Percentiles rank a stretch among this genome's conserved stretches.
Evolutionary conservation across 2,888 invertebrate species (phyloP).

Genomic region (Trichogramma evanescens): DNA sequence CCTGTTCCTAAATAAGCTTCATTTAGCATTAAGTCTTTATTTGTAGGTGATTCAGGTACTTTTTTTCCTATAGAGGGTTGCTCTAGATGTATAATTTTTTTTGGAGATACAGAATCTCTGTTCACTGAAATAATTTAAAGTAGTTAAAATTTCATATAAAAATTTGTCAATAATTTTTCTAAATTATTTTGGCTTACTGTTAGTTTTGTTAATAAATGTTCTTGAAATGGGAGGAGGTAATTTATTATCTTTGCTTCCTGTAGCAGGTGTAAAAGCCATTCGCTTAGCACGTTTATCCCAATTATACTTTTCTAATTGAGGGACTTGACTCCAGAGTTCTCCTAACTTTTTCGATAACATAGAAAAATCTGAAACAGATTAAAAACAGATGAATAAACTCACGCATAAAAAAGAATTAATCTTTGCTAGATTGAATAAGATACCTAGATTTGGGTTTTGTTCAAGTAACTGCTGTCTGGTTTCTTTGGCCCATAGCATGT

Average conservation of each 20-base stretch:
- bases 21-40: slow-evolving; percentile 38
- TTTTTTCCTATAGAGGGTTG: slow-evolving; percentile 38
- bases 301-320: slow-evolving; percentile 59
- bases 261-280: slow-evolving; percentile 49
- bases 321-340: slow-evolving; percentile 82
- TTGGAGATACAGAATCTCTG: slow-evolving; percentile 35
- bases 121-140: slow-evolving; percentile 28
- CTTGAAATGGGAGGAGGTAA: slow-evolving; percentile 39
- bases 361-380: slow-evolving; percentile 58
- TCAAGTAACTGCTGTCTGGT: slow-evolving; percentile 66
- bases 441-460: slow-evolving; percentile 68
- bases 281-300: slow-evolving; percentile 81
- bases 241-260: slow-evolving; percentile 38
- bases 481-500: slow-evolving; percentile 86
- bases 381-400: slow-evolving; percentile 1
- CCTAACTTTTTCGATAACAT: slow-evolving; percentile 77
- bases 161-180: neutral
- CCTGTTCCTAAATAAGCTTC: slow-evolving; percentile 45
- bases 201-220: slow-evolving; percentile 48
- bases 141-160: neutral
- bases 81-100: slow-evolving; percentile 44
- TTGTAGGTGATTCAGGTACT: slow-evolving; percentile 35
- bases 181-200: neutral
- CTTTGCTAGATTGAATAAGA: neutral
- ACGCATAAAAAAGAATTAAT: neutral